Conservation (phyloP, 2,113 vertebrate genomes). For the Lophochroa leadbeateri region DNA sequence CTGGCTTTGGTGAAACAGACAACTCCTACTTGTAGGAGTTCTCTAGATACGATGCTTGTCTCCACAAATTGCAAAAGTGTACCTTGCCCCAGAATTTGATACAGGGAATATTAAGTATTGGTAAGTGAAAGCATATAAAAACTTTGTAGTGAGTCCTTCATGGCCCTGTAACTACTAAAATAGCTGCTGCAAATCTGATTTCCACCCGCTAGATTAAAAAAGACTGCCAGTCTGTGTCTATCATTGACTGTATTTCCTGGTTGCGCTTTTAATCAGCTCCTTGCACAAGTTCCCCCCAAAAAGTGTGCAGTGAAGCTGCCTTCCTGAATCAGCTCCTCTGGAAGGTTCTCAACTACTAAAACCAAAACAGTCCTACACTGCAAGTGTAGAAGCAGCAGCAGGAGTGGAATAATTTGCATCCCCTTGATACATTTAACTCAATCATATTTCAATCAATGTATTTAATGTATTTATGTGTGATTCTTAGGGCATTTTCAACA, state of each 20-base stretch:
- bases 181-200: neutral
- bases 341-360: neutral
- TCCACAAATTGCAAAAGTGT: neutral
- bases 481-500: neutral
- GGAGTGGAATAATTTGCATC: neutral
- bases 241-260: neutral
- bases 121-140: neutral
- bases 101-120: neutral
- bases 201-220: neutral
- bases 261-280: neutral
- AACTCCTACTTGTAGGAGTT: neutral
- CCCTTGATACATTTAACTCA: neutral
- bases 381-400: neutral
- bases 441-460: neutral
- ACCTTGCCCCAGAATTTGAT: neutral
- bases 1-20: neutral
- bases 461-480: neutral
- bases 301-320: neutral
- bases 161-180: neutral
- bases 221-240: neutral
- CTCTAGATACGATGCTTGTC: neutral
- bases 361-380: neutral
- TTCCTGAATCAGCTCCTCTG: neutral
- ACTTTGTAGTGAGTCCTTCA: neutral
- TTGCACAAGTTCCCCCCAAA: neutral